These are phyloP conservation scores for Coleophora flavipennella DNA, from an alignment of 2,888 invertebrate species.

Conservation along the genomic window DNA sequence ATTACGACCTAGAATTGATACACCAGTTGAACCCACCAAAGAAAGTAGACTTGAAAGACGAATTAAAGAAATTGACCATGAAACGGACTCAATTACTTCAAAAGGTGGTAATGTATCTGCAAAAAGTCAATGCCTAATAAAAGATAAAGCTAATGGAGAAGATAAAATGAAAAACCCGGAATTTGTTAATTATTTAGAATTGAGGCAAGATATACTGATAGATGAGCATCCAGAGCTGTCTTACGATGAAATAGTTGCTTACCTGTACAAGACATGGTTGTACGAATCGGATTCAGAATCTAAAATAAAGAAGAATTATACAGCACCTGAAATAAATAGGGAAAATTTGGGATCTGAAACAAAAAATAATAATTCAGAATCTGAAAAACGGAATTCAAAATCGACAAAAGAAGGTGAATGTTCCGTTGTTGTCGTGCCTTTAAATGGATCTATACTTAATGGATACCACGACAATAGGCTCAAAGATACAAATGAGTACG, in stretches of 20 bases:
- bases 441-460: not conserved
- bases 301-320: not conserved
- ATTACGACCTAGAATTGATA: not conserved
- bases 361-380: not conserved
- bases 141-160: conserved; percentile 6
- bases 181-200: conserved; percentile 60
- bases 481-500: not conserved
- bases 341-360: not conserved
- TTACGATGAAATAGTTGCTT: conserved; percentile 49
- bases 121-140: conserved; percentile 21
- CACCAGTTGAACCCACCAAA: conserved; percentile 1
- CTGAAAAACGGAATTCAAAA: conserved; percentile 5
- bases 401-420: conserved; percentile 5
- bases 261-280: conserved; percentile 64
- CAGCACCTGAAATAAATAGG: not conserved
- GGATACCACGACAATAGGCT: not conserved
- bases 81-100: conserved; percentile 24
- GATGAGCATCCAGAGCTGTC: conserved; percentile 64
- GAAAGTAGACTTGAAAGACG: conserved; percentile 1
- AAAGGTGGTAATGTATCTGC: conserved; percentile 28
- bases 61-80: conserved; percentile 15
- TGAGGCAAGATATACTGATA: conserved; percentile 54
- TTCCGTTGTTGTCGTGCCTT: not conserved
- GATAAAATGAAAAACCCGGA: conserved; percentile 36
- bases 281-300: conserved; percentile 27